Evolutionary conservation across 1,140 invertebrate genomes (phyloP), one percentile per base, ranked within the genome.

Genomic region (Rhagoletis zephyria): DNA sequence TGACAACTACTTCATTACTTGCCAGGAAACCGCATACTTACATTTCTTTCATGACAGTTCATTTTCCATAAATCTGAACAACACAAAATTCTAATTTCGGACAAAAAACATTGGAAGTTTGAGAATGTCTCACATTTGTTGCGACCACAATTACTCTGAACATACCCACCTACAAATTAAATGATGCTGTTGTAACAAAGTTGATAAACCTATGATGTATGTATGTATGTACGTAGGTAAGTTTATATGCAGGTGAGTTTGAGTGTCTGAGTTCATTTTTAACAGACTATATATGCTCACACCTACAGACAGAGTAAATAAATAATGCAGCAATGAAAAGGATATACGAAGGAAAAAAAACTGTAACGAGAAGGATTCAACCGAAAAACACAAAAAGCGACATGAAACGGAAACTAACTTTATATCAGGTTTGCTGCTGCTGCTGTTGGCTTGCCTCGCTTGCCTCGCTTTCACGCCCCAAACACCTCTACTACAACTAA

Each of bases 391-490:
- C 87, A 64, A 67, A 70, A 65, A 88, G 67, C 87, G 90, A 91
- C 90, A 91, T 88, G 89, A 89, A 91, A 89, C 90, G 90, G 91
- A 91, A 91, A 91, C 90, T 86, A 88, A 89, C 60, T 90, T 90
- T 81, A 81, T 81, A 81, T 81, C 74, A 81, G 42, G 48, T 42
- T 81, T 81, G 48, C 74, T 81, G 42, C 30, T 30, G 30, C 30
- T 30, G 90, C 90, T 91, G 90, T 89, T 88, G 89, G 90, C 90
- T 88, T 89, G 90, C 90, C 90, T 88, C 61, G 90, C 91, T 90
- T n/a, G 42, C n/a, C 40, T 91, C 42, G 42, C 40, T 90, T 91
- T 90, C 88, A 90, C 51, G 88, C 86, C 70, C 42, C 70, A 51
- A 51, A 51, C 14, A 6, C 45, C 48, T 81, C 48, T 4, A 30